Conservation (phyloP, 1,140 invertebrate genomes). For the Apis florea region DNA sequence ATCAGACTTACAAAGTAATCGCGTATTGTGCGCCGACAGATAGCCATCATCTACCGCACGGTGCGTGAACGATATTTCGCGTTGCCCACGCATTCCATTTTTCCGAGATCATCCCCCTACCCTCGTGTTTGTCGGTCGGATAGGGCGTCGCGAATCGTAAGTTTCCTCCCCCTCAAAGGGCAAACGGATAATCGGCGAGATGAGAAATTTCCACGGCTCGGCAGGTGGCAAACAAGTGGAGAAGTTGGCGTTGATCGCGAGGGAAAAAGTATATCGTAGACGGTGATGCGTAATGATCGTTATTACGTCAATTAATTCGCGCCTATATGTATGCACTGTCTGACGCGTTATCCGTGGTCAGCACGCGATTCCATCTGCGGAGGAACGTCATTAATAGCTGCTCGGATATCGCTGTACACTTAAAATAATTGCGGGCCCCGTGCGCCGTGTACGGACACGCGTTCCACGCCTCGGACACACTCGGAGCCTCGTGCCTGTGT, state of each 20-base stretch:
- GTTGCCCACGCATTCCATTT: conserved; percentile 37
- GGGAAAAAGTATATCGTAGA: conserved; percentile 58
- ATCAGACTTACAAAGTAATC: conserved; percentile 42
- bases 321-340: conserved; percentile 53
- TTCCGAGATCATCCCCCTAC: background rate
- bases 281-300: conserved; percentile 58
- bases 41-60: background rate
- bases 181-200: conserved; percentile 16
- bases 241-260: background rate
- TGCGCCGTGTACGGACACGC: conserved; percentile 20
- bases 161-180: conserved; percentile 5
- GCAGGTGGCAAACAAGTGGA: conserved; percentile 35
- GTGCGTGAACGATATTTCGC: conserved; percentile 21
- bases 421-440: conserved; percentile 63
- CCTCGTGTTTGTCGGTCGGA: background rate
- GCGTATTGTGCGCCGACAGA: conserved; percentile 31
- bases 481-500: background rate
- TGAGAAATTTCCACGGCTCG: conserved; percentile 47
- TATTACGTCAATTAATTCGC: conserved; percentile 65
- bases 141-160: conserved; percentile 38
- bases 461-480: background rate
- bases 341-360: conserved; percentile 54
- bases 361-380: conserved; percentile 62
- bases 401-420: conserved; percentile 64
- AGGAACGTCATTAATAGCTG: conserved; percentile 67